phyloP scores from a whole-genome alignment of 2,797 vertebrate genomes.

The Poecilia gillii region DNA sequence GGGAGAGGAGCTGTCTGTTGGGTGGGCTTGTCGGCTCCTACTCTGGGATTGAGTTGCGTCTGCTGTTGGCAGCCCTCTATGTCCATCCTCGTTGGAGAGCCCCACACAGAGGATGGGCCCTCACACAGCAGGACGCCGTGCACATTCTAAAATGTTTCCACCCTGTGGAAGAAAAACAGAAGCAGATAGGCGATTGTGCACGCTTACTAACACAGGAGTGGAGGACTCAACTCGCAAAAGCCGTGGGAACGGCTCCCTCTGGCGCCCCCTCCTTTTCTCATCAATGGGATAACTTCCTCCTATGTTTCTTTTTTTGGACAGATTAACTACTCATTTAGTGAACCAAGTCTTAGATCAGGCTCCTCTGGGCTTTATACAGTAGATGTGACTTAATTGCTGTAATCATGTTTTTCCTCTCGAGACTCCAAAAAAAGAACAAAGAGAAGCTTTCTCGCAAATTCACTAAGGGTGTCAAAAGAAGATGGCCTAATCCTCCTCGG shows the following conservation, averaged over 20 bases:
- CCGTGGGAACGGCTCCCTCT: conserved; percentile 59
- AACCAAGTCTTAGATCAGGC: conserved; percentile 30
- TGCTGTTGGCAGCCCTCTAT: conserved; percentile 70
- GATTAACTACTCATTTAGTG: conserved; percentile 46
- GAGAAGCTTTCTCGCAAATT: conserved; percentile 63
- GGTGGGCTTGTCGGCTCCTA: conserved; percentile 77
- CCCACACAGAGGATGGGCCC: conserved; percentile 63
- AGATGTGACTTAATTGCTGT: conserved; percentile 56
- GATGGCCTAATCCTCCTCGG: conserved; percentile 63
- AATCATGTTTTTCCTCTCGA: conserved; percentile 64
- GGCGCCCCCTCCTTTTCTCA: conserved; percentile 27
- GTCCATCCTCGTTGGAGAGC: conserved; percentile 66
- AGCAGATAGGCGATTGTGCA: conserved; percentile 56
- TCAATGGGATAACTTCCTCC: conserved; percentile 43
- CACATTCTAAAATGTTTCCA: conserved; percentile 64
- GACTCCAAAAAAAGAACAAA: conserved; percentile 62
- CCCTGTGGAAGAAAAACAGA: conserved; percentile 46
- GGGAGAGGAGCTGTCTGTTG: conserved; percentile 59
- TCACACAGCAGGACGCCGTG: conserved; percentile 66
- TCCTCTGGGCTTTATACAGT: conserved; percentile 31
- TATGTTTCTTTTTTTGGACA: conserved; percentile 40
- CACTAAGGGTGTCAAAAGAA: conserved; percentile 66
- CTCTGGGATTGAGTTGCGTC: conserved; percentile 77
- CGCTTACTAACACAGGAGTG: conserved; percentile 44
- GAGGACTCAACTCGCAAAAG: conserved; percentile 53